Conservation (phyloP, 2,113 vertebrate species). For the Emydocephalus ijimae region DNA sequence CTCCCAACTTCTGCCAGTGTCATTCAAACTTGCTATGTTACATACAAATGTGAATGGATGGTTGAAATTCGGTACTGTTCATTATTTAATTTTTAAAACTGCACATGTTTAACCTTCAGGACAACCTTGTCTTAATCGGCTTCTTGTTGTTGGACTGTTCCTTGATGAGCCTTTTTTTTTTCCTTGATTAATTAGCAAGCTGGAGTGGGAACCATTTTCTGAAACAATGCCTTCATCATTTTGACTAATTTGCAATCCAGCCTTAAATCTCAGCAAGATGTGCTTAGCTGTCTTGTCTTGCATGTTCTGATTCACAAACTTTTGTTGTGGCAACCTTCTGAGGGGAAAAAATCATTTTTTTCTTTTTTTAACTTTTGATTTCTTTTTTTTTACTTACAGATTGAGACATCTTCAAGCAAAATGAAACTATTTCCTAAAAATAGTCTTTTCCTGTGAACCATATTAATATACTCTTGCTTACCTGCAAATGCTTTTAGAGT, state of each 20-base stretch:
- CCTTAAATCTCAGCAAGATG: slow-evolving; percentile 29
- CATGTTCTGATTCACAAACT: slow-evolving; percentile 11
- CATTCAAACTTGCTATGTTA: slow-evolving; percentile 13
- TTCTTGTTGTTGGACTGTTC: slow-evolving; percentile 56
- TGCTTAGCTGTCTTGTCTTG: slow-evolving; percentile 20
- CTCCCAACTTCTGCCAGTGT: neutral
- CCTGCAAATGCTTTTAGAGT: neutral
- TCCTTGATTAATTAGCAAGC: slow-evolving; percentile 65
- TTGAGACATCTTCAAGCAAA: neutral
- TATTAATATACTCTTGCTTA: neutral
- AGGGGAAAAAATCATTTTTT: neutral
- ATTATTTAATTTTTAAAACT: slow-evolving; percentile 51
- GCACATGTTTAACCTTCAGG: slow-evolving; percentile 60
- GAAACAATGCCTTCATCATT: slow-evolving; percentile 45
- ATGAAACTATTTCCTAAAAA: neutral
- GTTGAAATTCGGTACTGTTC: slow-evolving; percentile 13
- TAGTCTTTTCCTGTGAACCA: neutral
- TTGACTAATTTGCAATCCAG: slow-evolving; percentile 35
- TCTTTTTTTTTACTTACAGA: neutral
- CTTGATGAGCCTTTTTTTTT: slow-evolving; percentile 68
- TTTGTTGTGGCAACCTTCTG: slow-evolving; percentile 10
- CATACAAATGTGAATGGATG: slow-evolving; percentile 8
- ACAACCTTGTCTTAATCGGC: slow-evolving; percentile 61
- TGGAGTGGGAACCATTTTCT: slow-evolving; percentile 39
- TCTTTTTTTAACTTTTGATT: neutral